Conservation (phyloP, 1,140 invertebrate species). For the Cherax quadricarinatus region DNA sequence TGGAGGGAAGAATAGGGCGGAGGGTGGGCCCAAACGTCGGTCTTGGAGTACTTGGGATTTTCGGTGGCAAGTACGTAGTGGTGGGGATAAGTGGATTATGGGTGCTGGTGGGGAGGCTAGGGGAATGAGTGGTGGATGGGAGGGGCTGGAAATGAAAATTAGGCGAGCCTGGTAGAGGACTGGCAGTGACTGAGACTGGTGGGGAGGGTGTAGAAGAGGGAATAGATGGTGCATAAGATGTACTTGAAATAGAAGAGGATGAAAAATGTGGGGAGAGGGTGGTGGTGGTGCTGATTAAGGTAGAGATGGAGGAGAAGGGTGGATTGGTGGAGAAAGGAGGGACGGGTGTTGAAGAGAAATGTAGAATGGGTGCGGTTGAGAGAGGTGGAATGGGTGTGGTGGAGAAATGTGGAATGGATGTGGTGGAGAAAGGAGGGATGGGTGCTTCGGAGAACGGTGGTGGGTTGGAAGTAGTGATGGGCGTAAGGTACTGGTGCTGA, state of each 20-base stretch:
- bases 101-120: background rate
- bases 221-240: background rate
- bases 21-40: constrained; percentile 7
- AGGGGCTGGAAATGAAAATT: background rate
- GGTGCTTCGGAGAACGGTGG: background rate
- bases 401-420: background rate
- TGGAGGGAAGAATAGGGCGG: background rate
- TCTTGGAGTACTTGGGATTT: background rate
- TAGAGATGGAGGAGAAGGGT: constrained; percentile 1
- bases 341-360: constrained; percentile 25
- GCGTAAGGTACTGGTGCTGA: constrained; percentile 38
- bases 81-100: constrained; percentile 1
- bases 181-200: background rate
- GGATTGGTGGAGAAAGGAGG: background rate
- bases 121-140: background rate
- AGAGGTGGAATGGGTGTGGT: background rate
- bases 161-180: background rate
- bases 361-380: background rate
- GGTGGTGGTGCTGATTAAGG: constrained; percentile 3
- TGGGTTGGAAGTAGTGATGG: background rate
- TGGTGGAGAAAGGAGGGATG: background rate
- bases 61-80: background rate
- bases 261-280: background rate
- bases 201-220: background rate
- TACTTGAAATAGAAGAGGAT: background rate